These are phyloP conservation scores for Apodemia mormo DNA, from an alignment of 2,888 invertebrate species.

Conservation along the genomic window DNA sequence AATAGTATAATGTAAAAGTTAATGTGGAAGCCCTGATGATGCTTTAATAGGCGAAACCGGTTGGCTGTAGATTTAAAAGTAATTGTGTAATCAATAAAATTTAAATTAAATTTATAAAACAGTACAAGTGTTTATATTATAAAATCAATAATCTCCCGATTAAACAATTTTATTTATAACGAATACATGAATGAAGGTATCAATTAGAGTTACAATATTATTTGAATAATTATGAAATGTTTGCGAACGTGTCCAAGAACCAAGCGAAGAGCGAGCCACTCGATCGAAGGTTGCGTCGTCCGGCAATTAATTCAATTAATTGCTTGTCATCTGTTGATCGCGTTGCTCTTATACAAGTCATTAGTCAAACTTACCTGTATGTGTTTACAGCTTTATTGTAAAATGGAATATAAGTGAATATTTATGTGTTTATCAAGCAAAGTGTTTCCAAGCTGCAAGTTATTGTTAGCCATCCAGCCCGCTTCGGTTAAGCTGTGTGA, in stretches of 20 bases:
- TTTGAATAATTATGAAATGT: not conserved
- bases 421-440: too few species aligned
- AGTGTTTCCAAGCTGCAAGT: too few species aligned
- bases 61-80: too few species aligned
- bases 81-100: too few species aligned
- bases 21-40: too few species aligned
- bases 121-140: too few species aligned
- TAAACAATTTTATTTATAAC: not conserved
- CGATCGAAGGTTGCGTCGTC: conserved; percentile 31
- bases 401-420: conserved; percentile 33
- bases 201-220: not conserved
- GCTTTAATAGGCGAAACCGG: too few species aligned
- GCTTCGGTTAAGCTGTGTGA: too few species aligned
- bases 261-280: conserved; percentile 27
- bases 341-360: conserved; percentile 58
- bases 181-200: not conserved
- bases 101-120: too few species aligned
- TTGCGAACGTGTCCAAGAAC: conserved; percentile 29
- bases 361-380: conserved; percentile 63
- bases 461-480: too few species aligned
- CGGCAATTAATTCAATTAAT: conserved; percentile 71
- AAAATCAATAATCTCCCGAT: not conserved
- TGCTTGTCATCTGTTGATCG: conserved; percentile 73
- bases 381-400: conserved; percentile 35
- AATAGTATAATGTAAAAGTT: too few species aligned